phyloP scores from a whole-genome alignment of 2,888 invertebrate species.

The Lucinisca nassula region DNA sequence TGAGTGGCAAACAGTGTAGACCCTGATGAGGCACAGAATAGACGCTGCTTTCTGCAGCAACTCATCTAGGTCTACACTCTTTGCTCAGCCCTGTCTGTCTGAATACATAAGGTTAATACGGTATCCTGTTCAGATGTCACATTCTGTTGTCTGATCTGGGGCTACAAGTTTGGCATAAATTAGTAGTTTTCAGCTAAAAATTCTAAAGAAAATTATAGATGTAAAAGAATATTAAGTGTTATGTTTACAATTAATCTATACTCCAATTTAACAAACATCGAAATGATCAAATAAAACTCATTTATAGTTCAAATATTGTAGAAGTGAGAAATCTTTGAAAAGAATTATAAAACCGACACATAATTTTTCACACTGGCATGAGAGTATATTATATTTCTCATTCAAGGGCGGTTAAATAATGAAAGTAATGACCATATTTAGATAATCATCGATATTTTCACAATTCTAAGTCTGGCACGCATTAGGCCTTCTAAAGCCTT shows the following conservation, averaged over 20 bases:
- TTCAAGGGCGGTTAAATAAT: not conserved
- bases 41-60: too few species aligned
- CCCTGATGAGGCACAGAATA: too few species aligned
- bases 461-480: not conserved
- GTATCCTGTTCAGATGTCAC: too few species aligned
- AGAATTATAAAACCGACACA: not conserved
- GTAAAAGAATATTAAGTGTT: not conserved
- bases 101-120: too few species aligned
- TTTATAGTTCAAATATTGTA: too few species aligned
- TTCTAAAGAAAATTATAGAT: not conserved
- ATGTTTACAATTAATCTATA: not conserved
- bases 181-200: not conserved
- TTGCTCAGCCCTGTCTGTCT: too few species aligned
- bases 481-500: not conserved
- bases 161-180: too few species aligned
- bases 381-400: not conserved
- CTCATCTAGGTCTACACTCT: too few species aligned
- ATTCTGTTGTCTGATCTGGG: too few species aligned
- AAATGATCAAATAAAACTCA: not conserved
- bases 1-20: too few species aligned
- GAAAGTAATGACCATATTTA: not conserved
- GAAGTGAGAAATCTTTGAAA: not conserved
- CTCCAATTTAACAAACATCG: not conserved
- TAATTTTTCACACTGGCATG: not conserved
- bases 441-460: not conserved